Evolutionary conservation across 2,888 invertebrate species (phyloP), one percentile per base, ranked within the genome.

Genomic region (Andrena marginata): DNA sequence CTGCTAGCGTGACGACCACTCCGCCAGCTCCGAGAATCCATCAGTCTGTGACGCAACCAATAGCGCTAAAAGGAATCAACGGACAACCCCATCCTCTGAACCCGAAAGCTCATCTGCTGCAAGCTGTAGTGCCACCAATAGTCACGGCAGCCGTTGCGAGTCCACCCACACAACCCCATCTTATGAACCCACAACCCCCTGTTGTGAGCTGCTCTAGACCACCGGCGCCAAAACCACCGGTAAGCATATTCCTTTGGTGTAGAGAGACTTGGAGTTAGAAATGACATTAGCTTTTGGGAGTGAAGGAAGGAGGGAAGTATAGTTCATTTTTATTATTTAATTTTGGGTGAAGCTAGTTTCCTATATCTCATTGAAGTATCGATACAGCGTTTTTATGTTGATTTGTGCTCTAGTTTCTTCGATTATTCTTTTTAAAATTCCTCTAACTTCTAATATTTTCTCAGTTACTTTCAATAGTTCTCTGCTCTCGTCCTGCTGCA

Each of bases 121-220:
- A 94, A 79, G 94, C 94, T 4, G 94, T 93, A 1, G 92, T 94
- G 4, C 95, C 94, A n/a, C 94, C 95, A 48, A 94, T 95, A 65
- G 93, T 96, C 48, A 93, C 95, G 4, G 95, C 95, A 8, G 94
- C 95, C 20, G 95, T 96, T 16, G 95, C 95, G 6, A 96, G 95
- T 93, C 95, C 95, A 84, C 95, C 96, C 2, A 94, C 95, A 7
- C 95, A 95, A 77, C 92, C 94, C 6, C 95, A 94, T 89, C 91
- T 94, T 10, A 89, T 94, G 49, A 92, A 93, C 77, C 94, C 94
- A 78, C 95, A 94, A 87, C 94, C 95, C 29, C 93, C 95, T 65
- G 92, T 92, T 0, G 91, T 92, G 63, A 92, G 93, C 60, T 91
- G 89, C 20, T 67, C 92, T 1, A 89, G 94, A 85, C 89, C 93